Evolutionary conservation across 2,797 vertebrate species (phyloP).

Genomic region (Stomatorhinus walkeri): DNA sequence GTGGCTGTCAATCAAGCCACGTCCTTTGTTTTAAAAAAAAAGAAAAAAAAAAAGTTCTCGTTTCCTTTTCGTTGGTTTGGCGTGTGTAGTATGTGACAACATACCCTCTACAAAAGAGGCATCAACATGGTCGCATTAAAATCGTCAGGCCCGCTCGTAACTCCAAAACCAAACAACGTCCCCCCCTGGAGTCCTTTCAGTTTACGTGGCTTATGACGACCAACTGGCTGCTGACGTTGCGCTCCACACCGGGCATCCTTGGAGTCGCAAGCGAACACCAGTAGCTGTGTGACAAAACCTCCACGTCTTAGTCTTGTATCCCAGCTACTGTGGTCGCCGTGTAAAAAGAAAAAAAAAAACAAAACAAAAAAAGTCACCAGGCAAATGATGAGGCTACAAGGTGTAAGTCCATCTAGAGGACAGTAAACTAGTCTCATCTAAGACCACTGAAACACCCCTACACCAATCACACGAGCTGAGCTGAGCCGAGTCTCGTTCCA

Average conservation of each 20-base stretch:
- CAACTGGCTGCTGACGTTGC: background rate
- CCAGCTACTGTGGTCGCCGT: background rate
- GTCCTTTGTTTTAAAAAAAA: background rate
- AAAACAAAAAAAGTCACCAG: background rate
- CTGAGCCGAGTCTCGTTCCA: background rate
- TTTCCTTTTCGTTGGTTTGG: slow-evolving; percentile 34
- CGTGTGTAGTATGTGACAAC: background rate
- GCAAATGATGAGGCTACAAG: background rate
- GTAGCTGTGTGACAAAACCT: background rate
- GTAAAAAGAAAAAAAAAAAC: slow-evolving; percentile 3
- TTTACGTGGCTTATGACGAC: background rate
- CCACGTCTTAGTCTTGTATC: background rate
- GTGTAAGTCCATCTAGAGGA: background rate
- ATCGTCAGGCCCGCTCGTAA: background rate
- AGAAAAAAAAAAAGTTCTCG: background rate
- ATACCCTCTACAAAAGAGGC: background rate
- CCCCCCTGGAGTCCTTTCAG: slow-evolving; percentile 32
- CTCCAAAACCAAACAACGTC: slow-evolving; percentile 67
- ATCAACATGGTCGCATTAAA: background rate
- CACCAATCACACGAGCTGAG: slow-evolving; percentile 31
- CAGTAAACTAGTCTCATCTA: background rate
- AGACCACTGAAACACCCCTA: slow-evolving; percentile 40
- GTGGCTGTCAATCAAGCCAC: slow-evolving; percentile 93
- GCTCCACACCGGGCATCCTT: slow-evolving; percentile 41
- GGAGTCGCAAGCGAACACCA: background rate